These are phyloP conservation scores for Isurus oxyrinchus DNA, from an alignment of 2,113 vertebrate genomes.

Conservation along the genomic window DNA sequence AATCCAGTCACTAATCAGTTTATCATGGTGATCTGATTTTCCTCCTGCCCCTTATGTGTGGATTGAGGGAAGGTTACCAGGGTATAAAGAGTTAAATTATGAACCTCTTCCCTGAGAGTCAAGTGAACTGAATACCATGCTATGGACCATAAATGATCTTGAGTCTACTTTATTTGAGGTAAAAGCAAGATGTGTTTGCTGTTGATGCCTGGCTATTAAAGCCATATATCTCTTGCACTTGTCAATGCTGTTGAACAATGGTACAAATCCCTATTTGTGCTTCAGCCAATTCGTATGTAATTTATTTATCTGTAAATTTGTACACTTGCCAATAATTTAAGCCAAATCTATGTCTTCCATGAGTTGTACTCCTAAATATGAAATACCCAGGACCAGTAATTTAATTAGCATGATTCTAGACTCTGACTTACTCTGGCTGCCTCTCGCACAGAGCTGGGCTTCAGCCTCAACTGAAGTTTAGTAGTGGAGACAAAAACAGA, in stretches of 20 bases:
- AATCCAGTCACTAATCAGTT: neutral
- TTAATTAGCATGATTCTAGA: neutral
- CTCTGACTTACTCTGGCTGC: neutral
- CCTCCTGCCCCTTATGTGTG: neutral
- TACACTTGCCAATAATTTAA: neutral
- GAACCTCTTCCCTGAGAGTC: neutral
- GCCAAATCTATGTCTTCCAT: neutral
- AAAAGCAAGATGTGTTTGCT: neutral
- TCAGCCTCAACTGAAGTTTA: neutral
- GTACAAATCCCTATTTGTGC: neutral
- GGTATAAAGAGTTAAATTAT: neutral
- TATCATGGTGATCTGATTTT: neutral
- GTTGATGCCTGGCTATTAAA: neutral
- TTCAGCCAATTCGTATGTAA: neutral
- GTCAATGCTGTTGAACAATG: neutral
- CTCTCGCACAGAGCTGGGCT: neutral
- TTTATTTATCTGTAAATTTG: neutral
- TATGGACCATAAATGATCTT: neutral
- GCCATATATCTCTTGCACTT: neutral
- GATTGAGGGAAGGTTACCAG: neutral
- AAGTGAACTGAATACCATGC: neutral
- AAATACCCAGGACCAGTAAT: neutral
- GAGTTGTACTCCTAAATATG: neutral
- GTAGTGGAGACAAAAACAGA: neutral
- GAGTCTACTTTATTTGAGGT: neutral